Conservation (phyloP, 2,888 invertebrate genomes). For the Hirtodrosophila trivittata region DNA sequence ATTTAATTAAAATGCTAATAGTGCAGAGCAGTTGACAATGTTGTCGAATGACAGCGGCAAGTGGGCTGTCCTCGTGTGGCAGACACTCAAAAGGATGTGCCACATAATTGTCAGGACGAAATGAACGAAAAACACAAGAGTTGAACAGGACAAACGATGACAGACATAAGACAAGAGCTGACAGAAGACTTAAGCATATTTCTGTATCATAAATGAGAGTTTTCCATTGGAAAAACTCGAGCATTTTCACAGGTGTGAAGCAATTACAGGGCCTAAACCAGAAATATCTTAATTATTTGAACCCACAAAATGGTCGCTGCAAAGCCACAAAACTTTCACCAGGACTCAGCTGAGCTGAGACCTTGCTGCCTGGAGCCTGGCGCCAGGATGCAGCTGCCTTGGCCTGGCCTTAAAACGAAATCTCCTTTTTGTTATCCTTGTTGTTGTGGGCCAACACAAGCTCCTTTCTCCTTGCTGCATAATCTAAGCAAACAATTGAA, state of each 20-base stretch:
- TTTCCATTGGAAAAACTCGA: too few species aligned
- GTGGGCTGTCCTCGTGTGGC: constrained; percentile 15
- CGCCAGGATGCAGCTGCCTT: too few species aligned
- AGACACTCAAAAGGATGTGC: constrained; percentile 48
- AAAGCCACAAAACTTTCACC: constrained; percentile 3
- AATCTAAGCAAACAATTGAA: constrained; percentile 82
- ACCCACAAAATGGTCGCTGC: background rate
- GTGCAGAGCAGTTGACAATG: constrained; percentile 63
- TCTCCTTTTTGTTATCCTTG: too few species aligned
- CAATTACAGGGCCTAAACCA: constrained; percentile 1
- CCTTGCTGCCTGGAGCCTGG: constrained; percentile 24
- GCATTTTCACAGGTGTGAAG: too few species aligned
- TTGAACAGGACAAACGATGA: too few species aligned
- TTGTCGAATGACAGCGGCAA: constrained; percentile 59
- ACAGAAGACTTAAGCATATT: constrained; percentile 22
- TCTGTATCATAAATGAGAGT: too few species aligned
- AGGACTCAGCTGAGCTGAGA: constrained; percentile 15
- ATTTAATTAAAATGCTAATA: constrained; percentile 80
- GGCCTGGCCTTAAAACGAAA: too few species aligned
- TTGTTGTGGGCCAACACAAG: constrained; percentile 5
- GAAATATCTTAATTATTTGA: constrained; percentile 42
- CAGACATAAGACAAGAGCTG: constrained; percentile 2
- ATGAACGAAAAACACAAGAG: too few species aligned
- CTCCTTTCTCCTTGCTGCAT: constrained; percentile 62
- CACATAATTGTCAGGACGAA: constrained; percentile 59